Evolutionary conservation across 2,113 vertebrate genomes (phyloP), one percentile per base, ranked within the genome.

Genomic region (Oreochromis niloticus): DNA sequence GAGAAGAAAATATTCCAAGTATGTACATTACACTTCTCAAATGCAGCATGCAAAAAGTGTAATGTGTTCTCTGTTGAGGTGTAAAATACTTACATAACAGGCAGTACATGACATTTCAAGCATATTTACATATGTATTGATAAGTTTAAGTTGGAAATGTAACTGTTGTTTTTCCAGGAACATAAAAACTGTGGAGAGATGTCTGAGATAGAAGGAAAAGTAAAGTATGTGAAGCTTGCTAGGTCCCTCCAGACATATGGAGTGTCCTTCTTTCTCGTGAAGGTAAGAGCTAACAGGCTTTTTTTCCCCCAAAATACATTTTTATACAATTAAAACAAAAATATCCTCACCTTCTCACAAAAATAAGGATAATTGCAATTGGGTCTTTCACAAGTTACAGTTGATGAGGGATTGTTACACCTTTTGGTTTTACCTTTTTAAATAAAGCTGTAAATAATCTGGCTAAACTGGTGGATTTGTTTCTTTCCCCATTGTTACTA

Each of bases 151-250:
- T n/a, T 41, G 55, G 57, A 63, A 6, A 9, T 81, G 24, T 86
- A 39, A 79, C 83, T 46, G 39, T 19, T 92, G 87, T 92, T 68
- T 87, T 30, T 55, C 22, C 89, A 99, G 99, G 98, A 99, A 3
- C 99, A 99, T 94, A 99, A 99, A 91, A 98, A 96, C 93, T 99
- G 98, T 78, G 98, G 98, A 4, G 99, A 99, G 93, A 99, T 99
- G 98, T 97, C 94, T 0, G 99, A 99, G 93, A 99, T 99, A n/a
- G 98, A 99, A 93, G 98, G 98, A 19, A 99, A 99, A 92, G 98
- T 99, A 88, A 99, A 99, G 85, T 99, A 99, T 0, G 99, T 99
- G 85, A 99, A 99, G 89, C 95, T 99, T 0, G 98, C 99, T 6
- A 96, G 99, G 6, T 99, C 99, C 32, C 96, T 99, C 54, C 96